These are phyloP conservation scores for Azemiops feae DNA, from an alignment of 2,113 vertebrate species.

Conservation along the genomic window DNA sequence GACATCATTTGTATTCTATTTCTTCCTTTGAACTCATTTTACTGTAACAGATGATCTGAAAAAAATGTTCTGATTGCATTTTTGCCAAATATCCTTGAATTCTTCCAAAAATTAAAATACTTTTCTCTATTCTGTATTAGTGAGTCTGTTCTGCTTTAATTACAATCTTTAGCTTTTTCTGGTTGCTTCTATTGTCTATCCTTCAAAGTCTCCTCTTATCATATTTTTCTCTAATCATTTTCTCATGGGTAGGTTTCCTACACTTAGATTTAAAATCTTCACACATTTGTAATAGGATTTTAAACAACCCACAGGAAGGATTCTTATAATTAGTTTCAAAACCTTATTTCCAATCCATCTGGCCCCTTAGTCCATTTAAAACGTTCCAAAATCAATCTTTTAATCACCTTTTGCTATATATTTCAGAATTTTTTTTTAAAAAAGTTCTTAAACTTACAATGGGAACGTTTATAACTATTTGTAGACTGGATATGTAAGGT, in stretches of 20 bases:
- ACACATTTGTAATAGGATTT: background rate
- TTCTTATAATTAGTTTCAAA: background rate
- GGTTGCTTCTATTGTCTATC: background rate
- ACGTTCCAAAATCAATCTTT: background rate
- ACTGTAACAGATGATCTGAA: background rate
- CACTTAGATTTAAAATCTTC: background rate
- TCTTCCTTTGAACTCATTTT: background rate
- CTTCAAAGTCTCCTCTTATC: background rate
- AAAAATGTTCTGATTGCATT: background rate
- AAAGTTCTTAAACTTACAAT: background rate
- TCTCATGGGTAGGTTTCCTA: background rate
- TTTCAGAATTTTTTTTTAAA: background rate
- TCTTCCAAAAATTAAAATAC: background rate
- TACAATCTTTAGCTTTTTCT: background rate
- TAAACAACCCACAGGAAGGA: background rate
- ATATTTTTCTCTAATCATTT: background rate
- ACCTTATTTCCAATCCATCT: background rate
- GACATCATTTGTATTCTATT: background rate
- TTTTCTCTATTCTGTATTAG: background rate
- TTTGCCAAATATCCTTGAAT: background rate
- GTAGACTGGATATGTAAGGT: background rate
- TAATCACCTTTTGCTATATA: background rate
- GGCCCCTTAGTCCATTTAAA: background rate
- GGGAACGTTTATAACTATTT: background rate
- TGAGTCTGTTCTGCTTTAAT: background rate